phyloP scores from a whole-genome alignment of 1,140 invertebrate species.

The Drosophila bifasciata region DNA sequence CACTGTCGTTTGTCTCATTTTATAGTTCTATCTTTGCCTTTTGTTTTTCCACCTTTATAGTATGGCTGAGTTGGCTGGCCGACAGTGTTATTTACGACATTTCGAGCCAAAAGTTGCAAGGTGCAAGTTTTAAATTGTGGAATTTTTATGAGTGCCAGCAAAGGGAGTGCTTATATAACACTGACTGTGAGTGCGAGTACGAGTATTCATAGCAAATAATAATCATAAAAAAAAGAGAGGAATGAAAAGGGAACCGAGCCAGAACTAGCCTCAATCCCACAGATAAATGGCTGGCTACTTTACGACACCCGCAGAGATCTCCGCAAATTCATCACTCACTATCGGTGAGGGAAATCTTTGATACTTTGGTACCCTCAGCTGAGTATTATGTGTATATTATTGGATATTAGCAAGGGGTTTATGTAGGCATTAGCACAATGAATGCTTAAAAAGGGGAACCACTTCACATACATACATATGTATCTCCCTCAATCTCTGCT shows the following conservation, averaged over 20 bases:
- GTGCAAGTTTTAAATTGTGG: constrained; percentile 79
- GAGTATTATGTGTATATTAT: not conserved
- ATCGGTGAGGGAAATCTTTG: constrained; percentile 33
- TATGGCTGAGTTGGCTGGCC: constrained; percentile 18
- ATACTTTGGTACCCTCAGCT: not conserved
- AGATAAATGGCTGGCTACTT: constrained; percentile 16
- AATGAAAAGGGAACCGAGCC: not conserved
- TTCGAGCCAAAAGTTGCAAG: constrained; percentile 78
- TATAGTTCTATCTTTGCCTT: constrained; percentile 50
- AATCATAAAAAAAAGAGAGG: constrained; percentile 26
- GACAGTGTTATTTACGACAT: constrained; percentile 70
- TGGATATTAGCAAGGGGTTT: not conserved
- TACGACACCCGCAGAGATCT: constrained; percentile 45
- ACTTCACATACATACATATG: too few relatives aligned
- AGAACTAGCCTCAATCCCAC: constrained; percentile 29
- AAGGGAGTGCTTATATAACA: constrained; percentile 62
- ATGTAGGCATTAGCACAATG: not conserved
- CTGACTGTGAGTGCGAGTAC: constrained; percentile 9
- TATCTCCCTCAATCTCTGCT: too few relatives aligned
- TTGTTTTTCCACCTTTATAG: constrained; percentile 68
- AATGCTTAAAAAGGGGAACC: too few relatives aligned
- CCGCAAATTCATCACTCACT: constrained; percentile 37
- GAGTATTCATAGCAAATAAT: constrained; percentile 57
- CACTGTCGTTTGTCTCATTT: constrained; percentile 19
- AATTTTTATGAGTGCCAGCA: constrained; percentile 67